Conservation (phyloP, 2,797 vertebrate genomes). For the Phrynocephalus vlangalii region DNA sequence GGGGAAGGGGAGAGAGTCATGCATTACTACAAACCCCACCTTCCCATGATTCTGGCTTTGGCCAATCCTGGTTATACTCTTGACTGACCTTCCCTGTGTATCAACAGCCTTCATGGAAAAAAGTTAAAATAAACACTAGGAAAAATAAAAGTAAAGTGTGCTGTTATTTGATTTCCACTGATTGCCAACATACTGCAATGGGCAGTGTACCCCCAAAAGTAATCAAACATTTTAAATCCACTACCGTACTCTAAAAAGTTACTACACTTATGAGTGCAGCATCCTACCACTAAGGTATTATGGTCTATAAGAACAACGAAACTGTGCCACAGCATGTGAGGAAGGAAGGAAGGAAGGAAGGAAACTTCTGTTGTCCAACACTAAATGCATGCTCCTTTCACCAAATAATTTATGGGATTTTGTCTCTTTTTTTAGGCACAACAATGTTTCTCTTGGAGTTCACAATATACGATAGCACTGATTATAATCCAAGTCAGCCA, state of each 20-base stretch:
- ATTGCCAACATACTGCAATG: neutral
- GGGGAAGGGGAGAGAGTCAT: neutral
- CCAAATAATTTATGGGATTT: too few species aligned
- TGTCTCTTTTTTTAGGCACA: neutral
- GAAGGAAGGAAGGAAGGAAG: fast-evolving
- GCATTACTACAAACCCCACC: neutral
- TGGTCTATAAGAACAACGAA: too few species aligned
- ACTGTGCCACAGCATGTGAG: too few species aligned
- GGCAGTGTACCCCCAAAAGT: neutral
- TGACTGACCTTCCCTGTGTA: neutral
- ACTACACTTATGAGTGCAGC: neutral
- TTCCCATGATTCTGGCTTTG: too few species aligned
- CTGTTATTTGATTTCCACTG: too few species aligned
- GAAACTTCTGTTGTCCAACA: neutral
- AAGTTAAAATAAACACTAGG: neutral
- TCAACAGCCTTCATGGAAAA: neutral
- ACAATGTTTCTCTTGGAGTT: neutral
- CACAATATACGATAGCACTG: neutral
- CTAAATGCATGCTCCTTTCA: neutral
- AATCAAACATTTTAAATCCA: neutral
- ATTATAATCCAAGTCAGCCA: neutral
- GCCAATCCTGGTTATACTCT: neutral
- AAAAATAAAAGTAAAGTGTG: neutral
- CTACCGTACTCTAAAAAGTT: neutral
- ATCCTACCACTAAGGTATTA: too few species aligned